phyloP scores from a whole-genome alignment of 2,113 vertebrate species.

The Caretta caretta region DNA sequence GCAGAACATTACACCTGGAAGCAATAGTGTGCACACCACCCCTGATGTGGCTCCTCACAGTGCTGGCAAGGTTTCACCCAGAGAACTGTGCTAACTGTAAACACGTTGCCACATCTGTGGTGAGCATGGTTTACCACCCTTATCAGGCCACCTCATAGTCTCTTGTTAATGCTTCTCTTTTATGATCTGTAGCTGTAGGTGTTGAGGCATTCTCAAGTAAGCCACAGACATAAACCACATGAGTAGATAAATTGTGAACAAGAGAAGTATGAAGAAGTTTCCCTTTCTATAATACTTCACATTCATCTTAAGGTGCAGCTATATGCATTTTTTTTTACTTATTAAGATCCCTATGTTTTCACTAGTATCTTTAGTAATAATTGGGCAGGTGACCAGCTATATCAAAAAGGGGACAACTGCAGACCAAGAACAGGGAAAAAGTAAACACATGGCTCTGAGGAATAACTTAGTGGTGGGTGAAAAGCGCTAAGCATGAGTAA shows the following conservation, averaged over 20 bases:
- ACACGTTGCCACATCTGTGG: background rate
- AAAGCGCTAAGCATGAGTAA: background rate
- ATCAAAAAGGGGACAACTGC: background rate
- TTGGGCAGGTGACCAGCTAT: background rate
- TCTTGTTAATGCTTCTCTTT: background rate
- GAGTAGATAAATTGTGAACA: background rate
- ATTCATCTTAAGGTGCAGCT: background rate
- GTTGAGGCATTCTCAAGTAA: background rate
- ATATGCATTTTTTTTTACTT: background rate
- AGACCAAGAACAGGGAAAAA: background rate
- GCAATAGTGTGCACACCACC: accelerated
- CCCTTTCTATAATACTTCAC: accelerated
- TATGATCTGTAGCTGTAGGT: background rate
- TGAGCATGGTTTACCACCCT: conserved; percentile 9
- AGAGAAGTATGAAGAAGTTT: background rate
- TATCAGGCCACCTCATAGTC: background rate
- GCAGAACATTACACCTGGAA: background rate
- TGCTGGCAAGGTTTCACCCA: background rate
- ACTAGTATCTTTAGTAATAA: background rate
- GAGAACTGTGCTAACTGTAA: background rate
- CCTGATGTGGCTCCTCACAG: background rate
- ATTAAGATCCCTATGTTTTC: background rate
- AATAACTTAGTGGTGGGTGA: background rate
- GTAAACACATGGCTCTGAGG: background rate
- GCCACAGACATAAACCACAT: conserved; percentile 37